Conservation (phyloP, 2,113 vertebrate species). For the Gavialis gangeticus region DNA sequence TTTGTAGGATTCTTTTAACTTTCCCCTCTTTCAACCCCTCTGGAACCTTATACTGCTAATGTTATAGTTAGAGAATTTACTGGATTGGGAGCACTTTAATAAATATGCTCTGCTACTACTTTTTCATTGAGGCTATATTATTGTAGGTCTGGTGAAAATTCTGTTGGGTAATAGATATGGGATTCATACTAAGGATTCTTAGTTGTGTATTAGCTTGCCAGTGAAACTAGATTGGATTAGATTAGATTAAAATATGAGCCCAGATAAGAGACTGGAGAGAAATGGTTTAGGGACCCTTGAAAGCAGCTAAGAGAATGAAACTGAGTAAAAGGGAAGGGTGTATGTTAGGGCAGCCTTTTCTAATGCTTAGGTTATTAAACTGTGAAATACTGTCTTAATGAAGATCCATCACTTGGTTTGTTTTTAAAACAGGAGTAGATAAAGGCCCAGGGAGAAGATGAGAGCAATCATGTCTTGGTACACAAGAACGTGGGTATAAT, state of each 20-base stretch:
- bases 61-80: background rate
- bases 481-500: background rate
- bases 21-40: background rate
- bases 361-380: background rate
- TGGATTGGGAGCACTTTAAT: background rate
- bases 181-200: background rate
- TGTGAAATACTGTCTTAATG: background rate
- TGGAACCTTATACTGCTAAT: background rate
- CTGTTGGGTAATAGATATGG: background rate
- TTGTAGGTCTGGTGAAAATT: background rate
- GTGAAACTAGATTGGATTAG: background rate
- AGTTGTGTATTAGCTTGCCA: background rate
- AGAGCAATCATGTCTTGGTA: background rate
- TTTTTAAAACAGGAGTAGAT: background rate
- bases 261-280: background rate
- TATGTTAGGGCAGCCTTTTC: background rate
- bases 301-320: rapidly evolving
- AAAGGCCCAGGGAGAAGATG: background rate
- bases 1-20: background rate
- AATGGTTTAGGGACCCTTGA: background rate
- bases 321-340: background rate
- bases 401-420: background rate
- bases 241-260: background rate
- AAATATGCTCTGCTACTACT: background rate
- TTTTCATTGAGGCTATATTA: rapidly evolving